A percentile compares a stretch with the other conserved stretches of the same genome.
phyloP scores from a whole-genome alignment of 2,888 invertebrate species.

The Brenthis ino region DNA sequence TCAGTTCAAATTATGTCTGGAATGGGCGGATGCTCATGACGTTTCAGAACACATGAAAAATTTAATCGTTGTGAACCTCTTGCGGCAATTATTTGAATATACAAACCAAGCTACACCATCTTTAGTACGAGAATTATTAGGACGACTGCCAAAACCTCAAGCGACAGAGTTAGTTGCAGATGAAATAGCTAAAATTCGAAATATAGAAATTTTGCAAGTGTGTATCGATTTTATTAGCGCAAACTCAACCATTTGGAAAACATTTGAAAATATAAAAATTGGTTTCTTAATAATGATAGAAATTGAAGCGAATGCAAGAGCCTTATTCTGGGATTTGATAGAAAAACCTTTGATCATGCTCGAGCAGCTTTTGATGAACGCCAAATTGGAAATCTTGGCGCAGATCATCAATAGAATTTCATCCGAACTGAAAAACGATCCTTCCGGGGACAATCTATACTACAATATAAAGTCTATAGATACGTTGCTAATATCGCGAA shows the following conservation, averaged over 20 bases:
- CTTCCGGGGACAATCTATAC: constrained; percentile 79
- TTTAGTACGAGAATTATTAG: constrained; percentile 80
- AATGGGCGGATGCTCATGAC: constrained; percentile 86
- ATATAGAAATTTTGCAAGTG: constrained; percentile 84
- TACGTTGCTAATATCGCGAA: constrained; percentile 78
- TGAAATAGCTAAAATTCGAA: constrained; percentile 84
- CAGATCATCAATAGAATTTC: constrained; percentile 83
- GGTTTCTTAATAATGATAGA: constrained; percentile 86
- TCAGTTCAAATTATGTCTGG: constrained; percentile 85
- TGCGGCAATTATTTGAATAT: constrained; percentile 82
- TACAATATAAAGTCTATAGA: constrained; percentile 84
- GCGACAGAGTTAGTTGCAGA: constrained; percentile 84
- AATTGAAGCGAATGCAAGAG: constrained; percentile 81
- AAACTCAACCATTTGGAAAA: constrained; percentile 71
- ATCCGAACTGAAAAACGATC: constrained; percentile 66
- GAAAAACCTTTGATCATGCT: constrained; percentile 88
- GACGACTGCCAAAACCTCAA: constrained; percentile 81
- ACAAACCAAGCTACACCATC: constrained; percentile 69
- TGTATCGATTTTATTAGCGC: constrained; percentile 83
- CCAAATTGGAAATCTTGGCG: constrained; percentile 86
- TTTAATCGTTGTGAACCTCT: constrained; percentile 76
- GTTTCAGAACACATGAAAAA: constrained; percentile 81
- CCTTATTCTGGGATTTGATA: constrained; percentile 84
- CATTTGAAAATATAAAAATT: constrained; percentile 84
- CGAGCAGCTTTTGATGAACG: constrained; percentile 94